Conservation (phyloP, 1,140 invertebrate genomes). For the Sminthurinus signatus region DNA sequence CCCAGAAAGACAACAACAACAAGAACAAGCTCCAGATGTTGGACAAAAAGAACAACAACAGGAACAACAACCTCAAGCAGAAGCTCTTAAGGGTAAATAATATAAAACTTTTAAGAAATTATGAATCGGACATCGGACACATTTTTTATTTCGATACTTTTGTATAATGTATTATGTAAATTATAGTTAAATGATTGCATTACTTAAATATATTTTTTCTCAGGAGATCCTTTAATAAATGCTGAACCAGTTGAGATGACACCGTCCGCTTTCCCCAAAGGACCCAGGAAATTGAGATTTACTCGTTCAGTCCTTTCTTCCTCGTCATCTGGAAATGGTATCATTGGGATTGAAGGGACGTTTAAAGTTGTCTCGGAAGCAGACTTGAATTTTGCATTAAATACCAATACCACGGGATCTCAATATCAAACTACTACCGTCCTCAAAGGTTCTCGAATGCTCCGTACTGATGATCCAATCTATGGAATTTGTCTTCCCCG, state of each 20-base stretch:
- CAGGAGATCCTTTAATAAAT: constrained; percentile 44
- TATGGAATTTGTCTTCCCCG: constrained; percentile 87
- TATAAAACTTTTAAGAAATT: background rate
- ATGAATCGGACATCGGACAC: background rate
- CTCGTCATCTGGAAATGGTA: constrained; percentile 57
- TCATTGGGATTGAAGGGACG: constrained; percentile 74
- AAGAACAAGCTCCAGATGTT: background rate
- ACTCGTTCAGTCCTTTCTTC: constrained; percentile 53
- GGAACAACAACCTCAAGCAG: constrained; percentile 2
- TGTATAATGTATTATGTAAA: background rate
- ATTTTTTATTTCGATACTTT: no score
- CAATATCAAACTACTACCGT: constrained; percentile 47
- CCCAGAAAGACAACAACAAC: background rate
- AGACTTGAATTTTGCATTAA: constrained; percentile 82
- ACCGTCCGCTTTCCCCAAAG: constrained; percentile 71
- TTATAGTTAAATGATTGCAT: constrained; percentile 6
- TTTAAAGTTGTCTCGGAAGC: constrained; percentile 89
- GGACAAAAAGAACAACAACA: background rate
- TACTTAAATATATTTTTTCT: constrained; percentile 45
- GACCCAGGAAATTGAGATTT: constrained; percentile 59
- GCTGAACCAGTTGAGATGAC: constrained; percentile 45
- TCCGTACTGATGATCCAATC: constrained; percentile 65
- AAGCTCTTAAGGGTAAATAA: constrained; percentile 11
- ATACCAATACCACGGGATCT: constrained; percentile 64
- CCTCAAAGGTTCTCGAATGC: constrained; percentile 70